Percentiles rank a stretch among this genome's conserved stretches.
phyloP scores from a whole-genome alignment of 2,888 invertebrate genomes.

The Archaeoteleia sp. region DNA sequence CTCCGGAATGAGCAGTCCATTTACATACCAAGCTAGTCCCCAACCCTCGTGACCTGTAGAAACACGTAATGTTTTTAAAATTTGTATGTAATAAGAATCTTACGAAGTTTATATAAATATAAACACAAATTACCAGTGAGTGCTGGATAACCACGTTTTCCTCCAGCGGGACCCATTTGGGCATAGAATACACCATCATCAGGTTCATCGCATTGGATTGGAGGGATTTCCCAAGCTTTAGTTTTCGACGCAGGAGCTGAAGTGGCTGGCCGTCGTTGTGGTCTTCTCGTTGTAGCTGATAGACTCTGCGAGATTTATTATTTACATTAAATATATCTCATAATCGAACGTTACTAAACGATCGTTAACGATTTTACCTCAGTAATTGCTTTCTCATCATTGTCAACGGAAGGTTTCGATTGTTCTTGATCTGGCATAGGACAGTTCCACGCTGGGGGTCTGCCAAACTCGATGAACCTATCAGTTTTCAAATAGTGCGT shows the following conservation, averaged over 20 bases:
- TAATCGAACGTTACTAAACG: too few species aligned
- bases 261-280: constrained; percentile 73
- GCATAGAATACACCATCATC: constrained; percentile 94
- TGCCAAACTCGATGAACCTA: constrained; percentile 88
- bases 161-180: constrained; percentile 95
- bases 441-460: constrained; percentile 94
- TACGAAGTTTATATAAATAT: too few species aligned
- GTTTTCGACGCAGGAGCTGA: constrained; percentile 80
- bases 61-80: neutral
- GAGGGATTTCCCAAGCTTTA: constrained; percentile 89
- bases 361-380: constrained; percentile 54
- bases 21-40: constrained; percentile 96
- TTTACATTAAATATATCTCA: too few species aligned
- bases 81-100: too few species aligned
- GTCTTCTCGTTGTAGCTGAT: constrained; percentile 66
- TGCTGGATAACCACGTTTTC: constrained; percentile 91
- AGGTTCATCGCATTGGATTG: constrained; percentile 91
- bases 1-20: constrained; percentile 93
- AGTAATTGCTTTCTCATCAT: constrained; percentile 49
- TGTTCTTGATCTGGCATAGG: constrained; percentile 84
- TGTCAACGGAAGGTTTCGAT: constrained; percentile 38
- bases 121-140: constrained; percentile 89
- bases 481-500: constrained; percentile 80
- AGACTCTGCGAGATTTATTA: too few species aligned
- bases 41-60: constrained; percentile 90